Conservation (phyloP, 2,113 vertebrate species). For the Theristicus caerulescens region DNA sequence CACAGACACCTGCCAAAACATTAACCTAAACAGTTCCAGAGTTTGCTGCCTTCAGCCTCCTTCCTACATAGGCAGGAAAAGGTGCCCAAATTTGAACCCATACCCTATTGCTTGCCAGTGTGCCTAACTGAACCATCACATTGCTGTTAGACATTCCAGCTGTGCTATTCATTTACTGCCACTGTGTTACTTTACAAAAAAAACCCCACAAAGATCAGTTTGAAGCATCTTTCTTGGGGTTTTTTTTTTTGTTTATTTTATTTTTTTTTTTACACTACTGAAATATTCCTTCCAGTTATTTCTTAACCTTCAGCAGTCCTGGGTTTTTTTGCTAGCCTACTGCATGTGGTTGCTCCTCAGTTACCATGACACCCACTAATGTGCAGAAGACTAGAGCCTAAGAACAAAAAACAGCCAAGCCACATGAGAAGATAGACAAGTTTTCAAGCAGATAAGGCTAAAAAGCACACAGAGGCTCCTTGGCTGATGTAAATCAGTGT, state of each 20-base stretch:
- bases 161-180: not conserved
- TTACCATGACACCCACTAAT: constrained; percentile 11
- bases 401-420: constrained; percentile 3
- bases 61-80: not conserved
- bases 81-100: not conserved
- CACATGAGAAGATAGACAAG: constrained; percentile 5
- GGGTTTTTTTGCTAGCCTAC: not conserved
- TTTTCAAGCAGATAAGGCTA: not conserved
- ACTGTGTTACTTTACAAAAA: not conserved
- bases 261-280: not conserved
- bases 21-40: not conserved
- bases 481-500: not conserved
- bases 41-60: not conserved
- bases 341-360: not conserved
- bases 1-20: not conserved
- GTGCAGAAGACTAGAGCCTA: not conserved
- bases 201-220: not conserved
- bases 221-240: not conserved
- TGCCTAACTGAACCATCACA: not conserved
- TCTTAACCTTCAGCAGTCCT: not conserved
- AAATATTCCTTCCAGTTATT: not conserved
- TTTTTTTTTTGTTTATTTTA: too few species aligned
- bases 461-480: not conserved
- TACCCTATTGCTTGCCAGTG: not conserved
- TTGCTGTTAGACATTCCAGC: not conserved